These are phyloP conservation scores for Aspiorhynchus laticeps DNA, from an alignment of 2,113 vertebrate genomes.

Conservation along the genomic window DNA sequence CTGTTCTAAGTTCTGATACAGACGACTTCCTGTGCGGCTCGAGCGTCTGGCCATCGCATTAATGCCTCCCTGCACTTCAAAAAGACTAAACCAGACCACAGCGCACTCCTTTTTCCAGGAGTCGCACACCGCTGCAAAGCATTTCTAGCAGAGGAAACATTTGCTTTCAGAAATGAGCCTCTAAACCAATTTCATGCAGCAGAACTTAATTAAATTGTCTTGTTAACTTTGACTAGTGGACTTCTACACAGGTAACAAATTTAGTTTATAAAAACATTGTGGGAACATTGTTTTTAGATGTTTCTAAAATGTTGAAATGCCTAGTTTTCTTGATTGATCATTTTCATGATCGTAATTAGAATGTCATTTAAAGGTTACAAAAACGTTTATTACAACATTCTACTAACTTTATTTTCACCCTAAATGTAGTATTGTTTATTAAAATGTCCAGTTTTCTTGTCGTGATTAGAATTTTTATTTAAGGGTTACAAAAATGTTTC, in stretches of 20 bases:
- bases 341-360: too few relatives aligned
- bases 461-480: too few relatives aligned
- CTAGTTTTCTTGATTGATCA: too few relatives aligned
- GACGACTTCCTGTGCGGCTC: slow-evolving; percentile 46
- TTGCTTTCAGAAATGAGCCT: slow-evolving; percentile 55
- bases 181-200: slow-evolving; percentile 27
- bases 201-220: background rate
- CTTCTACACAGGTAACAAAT: background rate
- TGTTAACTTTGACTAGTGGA: background rate
- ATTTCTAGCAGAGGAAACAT: background rate
- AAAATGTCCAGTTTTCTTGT: too few relatives aligned
- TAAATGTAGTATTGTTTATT: too few relatives aligned
- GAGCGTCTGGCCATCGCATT: slow-evolving; percentile 62
- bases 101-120: slow-evolving; percentile 42
- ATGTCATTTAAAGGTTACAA: too few relatives aligned
- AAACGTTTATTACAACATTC: too few relatives aligned
- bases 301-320: background rate
- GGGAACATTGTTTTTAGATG: background rate
- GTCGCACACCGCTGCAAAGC: slow-evolving; percentile 56
- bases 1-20: slow-evolving; percentile 50
- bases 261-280: background rate
- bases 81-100: slow-evolving; percentile 38
- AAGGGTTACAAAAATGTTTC: too few relatives aligned
- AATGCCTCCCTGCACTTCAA: slow-evolving; percentile 63
- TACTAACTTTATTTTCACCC: too few relatives aligned